A percentile compares a stretch with the other conserved stretches of the same genome.
Evolutionary conservation across 2,797 vertebrate genomes (phyloP).

Genomic region (Hylomyscus alleni): DNA sequence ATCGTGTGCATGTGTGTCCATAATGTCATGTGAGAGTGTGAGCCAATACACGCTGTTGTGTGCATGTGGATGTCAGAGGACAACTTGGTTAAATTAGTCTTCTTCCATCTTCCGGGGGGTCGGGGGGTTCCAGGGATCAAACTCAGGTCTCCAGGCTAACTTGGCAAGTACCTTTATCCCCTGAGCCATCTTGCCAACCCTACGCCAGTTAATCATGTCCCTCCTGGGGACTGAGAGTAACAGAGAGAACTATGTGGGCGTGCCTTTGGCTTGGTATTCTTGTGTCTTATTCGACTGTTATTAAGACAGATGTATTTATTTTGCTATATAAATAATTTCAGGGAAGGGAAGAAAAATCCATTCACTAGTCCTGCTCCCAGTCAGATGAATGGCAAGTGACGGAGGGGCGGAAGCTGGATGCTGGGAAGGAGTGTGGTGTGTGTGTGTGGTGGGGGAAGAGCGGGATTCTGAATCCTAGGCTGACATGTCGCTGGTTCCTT

Average conservation of each 20-base stretch:
- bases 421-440: rapidly evolving
- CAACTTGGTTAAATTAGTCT: background rate
- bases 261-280: background rate
- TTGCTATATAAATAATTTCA: background rate
- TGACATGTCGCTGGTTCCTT: rapidly evolving
- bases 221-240: background rate
- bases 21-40: background rate
- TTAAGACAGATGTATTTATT: slow-evolving; percentile 37
- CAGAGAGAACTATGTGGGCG: background rate
- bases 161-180: background rate
- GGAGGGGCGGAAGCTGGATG: rapidly evolving
- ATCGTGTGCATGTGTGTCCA: background rate
- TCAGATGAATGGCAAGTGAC: background rate
- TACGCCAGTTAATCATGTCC: background rate
- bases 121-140: background rate
- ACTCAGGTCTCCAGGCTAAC: background rate
- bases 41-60: too few species aligned
- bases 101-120: background rate
- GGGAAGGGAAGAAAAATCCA: background rate
- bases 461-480: too few species aligned
- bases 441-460: rapidly evolving
- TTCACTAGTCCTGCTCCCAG: background rate
- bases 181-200: background rate
- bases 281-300: slow-evolving; percentile 33
- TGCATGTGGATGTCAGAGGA: background rate